Evolutionary conservation across 2,888 invertebrate genomes (phyloP).

Genomic region (Apamea anceps): DNA sequence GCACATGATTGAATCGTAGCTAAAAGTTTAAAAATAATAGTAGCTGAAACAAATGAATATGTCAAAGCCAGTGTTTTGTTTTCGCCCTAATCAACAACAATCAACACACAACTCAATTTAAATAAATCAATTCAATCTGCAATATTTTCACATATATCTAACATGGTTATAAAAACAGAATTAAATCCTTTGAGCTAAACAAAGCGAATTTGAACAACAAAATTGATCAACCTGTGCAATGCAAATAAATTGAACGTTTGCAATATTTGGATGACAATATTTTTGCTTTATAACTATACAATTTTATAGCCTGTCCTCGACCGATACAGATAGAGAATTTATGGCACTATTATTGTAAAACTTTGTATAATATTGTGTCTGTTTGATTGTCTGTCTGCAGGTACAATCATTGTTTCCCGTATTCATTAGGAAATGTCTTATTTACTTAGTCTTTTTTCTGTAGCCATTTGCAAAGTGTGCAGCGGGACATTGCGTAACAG

Average conservation of each 20-base stretch:
- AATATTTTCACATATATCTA: slow-evolving; percentile 39
- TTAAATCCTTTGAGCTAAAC: slow-evolving; percentile 51
- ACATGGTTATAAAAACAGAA: slow-evolving; percentile 44
- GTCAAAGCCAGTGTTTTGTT: neutral
- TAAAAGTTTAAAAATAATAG: neutral
- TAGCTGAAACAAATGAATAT: neutral
- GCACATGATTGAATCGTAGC: no score
- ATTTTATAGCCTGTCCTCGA: slow-evolving; percentile 47
- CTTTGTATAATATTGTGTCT: neutral
- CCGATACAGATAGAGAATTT: slow-evolving; percentile 36
- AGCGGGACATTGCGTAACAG: neutral
- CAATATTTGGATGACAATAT: slow-evolving; percentile 62
- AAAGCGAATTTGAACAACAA: slow-evolving; percentile 43
- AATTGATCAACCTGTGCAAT: slow-evolving; percentile 42
- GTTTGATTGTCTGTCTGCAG: neutral
- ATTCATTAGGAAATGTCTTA: neutral
- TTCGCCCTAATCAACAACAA: slow-evolving; percentile 5
- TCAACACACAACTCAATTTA: neutral
- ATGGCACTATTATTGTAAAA: slow-evolving; percentile 36
- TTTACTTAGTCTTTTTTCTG: neutral
- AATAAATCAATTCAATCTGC: slow-evolving; percentile 26
- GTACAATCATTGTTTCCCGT: neutral
- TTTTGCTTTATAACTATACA: slow-evolving; percentile 53
- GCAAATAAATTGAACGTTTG: slow-evolving; percentile 55
- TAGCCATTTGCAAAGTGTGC: neutral